These are phyloP conservation scores for Dromaius novaehollandiae DNA, from an alignment of 2,113 vertebrate species.

Conservation along the genomic window DNA sequence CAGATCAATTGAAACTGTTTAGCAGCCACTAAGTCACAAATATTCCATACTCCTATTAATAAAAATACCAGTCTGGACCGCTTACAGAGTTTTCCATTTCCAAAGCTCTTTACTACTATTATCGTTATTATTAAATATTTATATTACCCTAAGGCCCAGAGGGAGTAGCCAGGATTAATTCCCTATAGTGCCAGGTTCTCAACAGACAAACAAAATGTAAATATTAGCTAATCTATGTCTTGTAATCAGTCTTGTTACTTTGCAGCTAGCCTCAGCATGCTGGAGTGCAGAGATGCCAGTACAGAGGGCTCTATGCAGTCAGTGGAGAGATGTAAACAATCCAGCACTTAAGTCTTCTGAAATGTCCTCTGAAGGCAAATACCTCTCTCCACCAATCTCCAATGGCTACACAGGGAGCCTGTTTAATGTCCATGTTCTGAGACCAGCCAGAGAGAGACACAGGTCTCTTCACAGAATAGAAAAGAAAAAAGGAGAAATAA, in stretches of 20 bases:
- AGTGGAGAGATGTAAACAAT: no score
- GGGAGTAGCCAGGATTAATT: background rate
- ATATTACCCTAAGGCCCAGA: background rate
- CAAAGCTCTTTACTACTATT: conserved; percentile 31
- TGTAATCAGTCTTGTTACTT: background rate
- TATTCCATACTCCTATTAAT: conserved; percentile 5
- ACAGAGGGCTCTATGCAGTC: background rate
- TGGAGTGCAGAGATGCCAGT: background rate
- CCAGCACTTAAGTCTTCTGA: background rate
- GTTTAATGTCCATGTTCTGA: background rate
- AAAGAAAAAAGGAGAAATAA: background rate
- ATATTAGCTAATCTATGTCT: background rate
- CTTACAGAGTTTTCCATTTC: background rate
- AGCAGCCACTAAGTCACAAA: background rate
- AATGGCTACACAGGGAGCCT: background rate
- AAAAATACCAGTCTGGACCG: background rate
- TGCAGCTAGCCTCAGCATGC: background rate
- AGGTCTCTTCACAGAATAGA: background rate
- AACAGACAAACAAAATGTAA: background rate
- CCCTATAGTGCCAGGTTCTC: background rate
- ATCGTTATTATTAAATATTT: background rate
- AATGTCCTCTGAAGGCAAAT: background rate
- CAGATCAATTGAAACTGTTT: conserved; percentile 25
- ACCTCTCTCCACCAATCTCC: background rate
- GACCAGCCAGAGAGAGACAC: background rate